Evolutionary conservation across 2,888 invertebrate species (phyloP), one percentile per base, ranked within the genome.

Genomic region (Slavum lentiscoides): DNA sequence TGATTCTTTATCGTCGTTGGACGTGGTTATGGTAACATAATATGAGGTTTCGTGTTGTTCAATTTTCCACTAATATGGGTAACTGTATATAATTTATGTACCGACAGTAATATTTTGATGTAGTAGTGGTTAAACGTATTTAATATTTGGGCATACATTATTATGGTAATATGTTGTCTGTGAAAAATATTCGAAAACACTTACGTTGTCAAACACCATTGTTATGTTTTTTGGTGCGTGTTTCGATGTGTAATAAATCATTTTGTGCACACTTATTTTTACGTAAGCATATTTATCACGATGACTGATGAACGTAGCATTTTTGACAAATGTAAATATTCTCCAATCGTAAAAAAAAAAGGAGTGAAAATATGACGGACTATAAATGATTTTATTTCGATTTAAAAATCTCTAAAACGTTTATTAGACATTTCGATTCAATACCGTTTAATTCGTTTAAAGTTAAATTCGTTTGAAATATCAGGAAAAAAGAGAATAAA

Each of bases 51-150:
- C 1, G 39, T 19, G 17, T 8, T 1, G 49, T 68, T 68, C 49
- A 53, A 68, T 68, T 68, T 68, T 68, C 68, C 68, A 68, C 68
- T 19, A 53, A 23, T 68, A 23, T 68, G 53, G 23, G 23, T 68
- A 68, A n/a, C 23, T 17, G 11, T 53, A 13, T 53, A 13, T 68
- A 68, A 53, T 68, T 68, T 53, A 68, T 53, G 68, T 53, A 9
- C 49, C 19, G 15, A 53, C 23, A 17, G 49, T 53, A 68, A 53
- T 3, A 19, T 68, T 30, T 68, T 68, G 68, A 68, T 19, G n/a
- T 53, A 23, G 23, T 53, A 1, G 53, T 23, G 19, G 8, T 43
- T 67, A 39, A 37, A n/a, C 39, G 43, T 3, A 39, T 66, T 66
- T 21, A 37, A 64, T 37, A 9, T 64, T n/a, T 43, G 43, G 0